Evolutionary conservation across 2,113 vertebrate genomes (phyloP), one percentile per base, ranked within the genome.

Genomic region (Anseranas semipalmata): DNA sequence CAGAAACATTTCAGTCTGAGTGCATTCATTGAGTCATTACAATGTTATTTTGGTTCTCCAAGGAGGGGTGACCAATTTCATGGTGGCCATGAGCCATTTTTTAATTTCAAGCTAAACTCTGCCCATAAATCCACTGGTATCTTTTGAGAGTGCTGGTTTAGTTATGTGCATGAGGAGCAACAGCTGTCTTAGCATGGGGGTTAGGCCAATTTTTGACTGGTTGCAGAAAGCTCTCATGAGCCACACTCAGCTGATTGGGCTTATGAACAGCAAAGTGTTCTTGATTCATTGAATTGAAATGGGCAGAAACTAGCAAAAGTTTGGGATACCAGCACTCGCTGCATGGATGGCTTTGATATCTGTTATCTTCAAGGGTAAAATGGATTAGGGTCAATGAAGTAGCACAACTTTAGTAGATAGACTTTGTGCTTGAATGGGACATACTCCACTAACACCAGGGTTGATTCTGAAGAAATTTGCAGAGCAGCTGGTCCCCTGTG

Each of bases 141-240:
- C 28, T 66, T 14, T 41, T 72, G 7, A 41, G 4, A 1, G 1
- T 33, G 3, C 14, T 50, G 73, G 10, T 27, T 80, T 90, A 37
- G 6, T 55, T 25, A 27, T 9, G 5, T 0, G 0, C 45, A 45
- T 5, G 5, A 32, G 10, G 6, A 83, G 15, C 4, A 77, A 15
- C 8, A 82, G 14, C 52, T 79, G 25, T 37, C 10, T 30, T 88
- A 70, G 20, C 16, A 16, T 14, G 33, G 70, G 10, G 3, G 8
- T 73, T 1, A 4, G n/a, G 5, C 2, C 12, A 18, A 6, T 30
- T 39, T 81, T 50, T 70, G 15, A 14, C 27, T 87, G 11, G 76
- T 41, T 63, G 25, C 22, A 39, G 21, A 41, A 76, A 58, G 9
- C 52, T 73, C 19, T 73, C 12, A 30, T 39, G 17, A 85, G 45